A percentile compares a stretch with the other conserved stretches of the same genome.
phyloP scores from a whole-genome alignment of 2,888 invertebrate species.

The Trachelus troglodyta region DNA sequence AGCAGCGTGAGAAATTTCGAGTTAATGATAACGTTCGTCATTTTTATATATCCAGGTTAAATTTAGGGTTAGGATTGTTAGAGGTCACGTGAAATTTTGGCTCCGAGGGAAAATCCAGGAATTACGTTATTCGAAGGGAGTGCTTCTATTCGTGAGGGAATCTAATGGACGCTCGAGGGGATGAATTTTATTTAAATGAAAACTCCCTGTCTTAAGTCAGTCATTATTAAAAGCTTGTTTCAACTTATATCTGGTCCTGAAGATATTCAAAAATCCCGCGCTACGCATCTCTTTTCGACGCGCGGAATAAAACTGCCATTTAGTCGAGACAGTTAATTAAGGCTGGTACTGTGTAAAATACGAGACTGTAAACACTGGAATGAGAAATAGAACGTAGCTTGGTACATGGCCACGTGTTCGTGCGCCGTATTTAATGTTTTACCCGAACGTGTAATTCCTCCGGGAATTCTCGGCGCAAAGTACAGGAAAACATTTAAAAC shows the following conservation, averaged over 20 bases:
- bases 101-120: not conserved
- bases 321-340: not conserved
- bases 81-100: not conserved
- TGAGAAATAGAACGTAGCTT: not conserved
- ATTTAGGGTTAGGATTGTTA: not conserved
- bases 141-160: not conserved
- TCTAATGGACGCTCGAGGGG: not conserved
- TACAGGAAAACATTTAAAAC: not conserved
- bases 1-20: not conserved
- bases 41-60: not conserved
- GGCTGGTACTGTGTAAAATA: not conserved
- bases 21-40: not conserved
- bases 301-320: not conserved
- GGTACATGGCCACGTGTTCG: not conserved
- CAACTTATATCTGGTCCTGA: not conserved
- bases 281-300: not conserved
- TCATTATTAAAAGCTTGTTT: not conserved
- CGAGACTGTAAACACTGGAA: not conserved
- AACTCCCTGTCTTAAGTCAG: not conserved
- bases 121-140: not conserved
- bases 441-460: not conserved
- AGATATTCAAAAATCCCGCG: not conserved
- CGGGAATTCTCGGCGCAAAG: not conserved
- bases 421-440: not conserved
- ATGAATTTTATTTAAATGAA: not conserved